Evolutionary conservation across 2,113 vertebrate genomes (phyloP).

Genomic region (Chionomys nivalis): DNA sequence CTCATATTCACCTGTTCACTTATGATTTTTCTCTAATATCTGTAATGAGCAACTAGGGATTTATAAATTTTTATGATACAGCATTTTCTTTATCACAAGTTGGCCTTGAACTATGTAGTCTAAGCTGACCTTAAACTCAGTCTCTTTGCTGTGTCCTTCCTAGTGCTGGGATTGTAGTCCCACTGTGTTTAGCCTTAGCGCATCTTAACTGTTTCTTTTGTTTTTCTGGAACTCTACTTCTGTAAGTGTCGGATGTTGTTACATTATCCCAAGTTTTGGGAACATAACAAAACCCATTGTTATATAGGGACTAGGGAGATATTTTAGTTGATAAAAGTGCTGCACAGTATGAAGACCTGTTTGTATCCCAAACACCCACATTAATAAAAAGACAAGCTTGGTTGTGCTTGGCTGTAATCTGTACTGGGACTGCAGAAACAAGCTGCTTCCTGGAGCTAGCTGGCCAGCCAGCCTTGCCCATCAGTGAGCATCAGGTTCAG

Average conservation of each 20-base stretch:
- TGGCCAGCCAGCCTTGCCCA: background rate
- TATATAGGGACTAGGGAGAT: background rate
- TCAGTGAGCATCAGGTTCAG: background rate
- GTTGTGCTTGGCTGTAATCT: background rate
- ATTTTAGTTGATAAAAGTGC: background rate
- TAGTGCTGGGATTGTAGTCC: background rate
- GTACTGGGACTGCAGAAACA: too few species aligned
- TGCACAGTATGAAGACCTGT: background rate
- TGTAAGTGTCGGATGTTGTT: background rate
- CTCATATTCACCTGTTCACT: background rate
- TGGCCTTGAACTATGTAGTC: background rate
- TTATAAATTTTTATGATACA: background rate
- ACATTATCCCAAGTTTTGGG: background rate
- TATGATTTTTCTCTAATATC: background rate
- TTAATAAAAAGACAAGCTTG: too few species aligned
- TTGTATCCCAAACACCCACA: background rate
- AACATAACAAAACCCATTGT: background rate
- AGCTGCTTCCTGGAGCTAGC: background rate
- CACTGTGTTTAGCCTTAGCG: background rate
- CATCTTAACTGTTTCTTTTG: background rate
- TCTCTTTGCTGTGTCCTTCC: too few species aligned
- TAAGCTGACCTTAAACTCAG: background rate
- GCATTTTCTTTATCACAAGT: background rate
- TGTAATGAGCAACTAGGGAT: background rate
- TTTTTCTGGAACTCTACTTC: background rate